Conservation (phyloP, 2,113 vertebrate genomes). For the Malurus melanocephalus region DNA sequence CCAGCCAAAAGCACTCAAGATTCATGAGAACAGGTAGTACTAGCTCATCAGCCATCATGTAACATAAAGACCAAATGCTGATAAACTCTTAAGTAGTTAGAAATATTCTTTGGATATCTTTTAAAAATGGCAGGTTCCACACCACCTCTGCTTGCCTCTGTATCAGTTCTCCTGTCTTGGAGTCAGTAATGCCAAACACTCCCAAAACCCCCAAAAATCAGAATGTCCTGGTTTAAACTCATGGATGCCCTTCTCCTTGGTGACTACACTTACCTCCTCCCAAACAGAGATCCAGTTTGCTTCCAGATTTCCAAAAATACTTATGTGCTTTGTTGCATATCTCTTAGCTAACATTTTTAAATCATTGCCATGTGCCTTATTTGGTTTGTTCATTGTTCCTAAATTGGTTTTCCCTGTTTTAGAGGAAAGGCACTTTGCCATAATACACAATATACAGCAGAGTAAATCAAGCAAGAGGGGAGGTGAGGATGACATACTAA, state of each 20-base stretch:
- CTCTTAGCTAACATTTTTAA: not conserved
- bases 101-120: not conserved
- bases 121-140: not conserved
- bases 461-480: not conserved
- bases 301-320: not conserved
- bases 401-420: not conserved
- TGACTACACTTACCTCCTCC: not conserved
- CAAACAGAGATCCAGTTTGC: not conserved
- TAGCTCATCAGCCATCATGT: not conserved
- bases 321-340: not conserved
- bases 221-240: not conserved
- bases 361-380: accelerated
- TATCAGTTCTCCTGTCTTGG: not conserved
- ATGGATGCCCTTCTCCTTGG: not conserved
- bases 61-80: not conserved
- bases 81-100: not conserved
- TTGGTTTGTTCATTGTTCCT: not conserved
- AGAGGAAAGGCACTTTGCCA: not conserved
- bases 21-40: not conserved
- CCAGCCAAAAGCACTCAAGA: not conserved
- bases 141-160: not conserved
- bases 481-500: not conserved
- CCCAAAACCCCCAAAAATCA: not conserved
- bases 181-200: not conserved
- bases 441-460: not conserved